Evolutionary conservation across 64 coral and sea anemone species (phyloP).

Genomic region (Exaiptasia diaphana): DNA sequence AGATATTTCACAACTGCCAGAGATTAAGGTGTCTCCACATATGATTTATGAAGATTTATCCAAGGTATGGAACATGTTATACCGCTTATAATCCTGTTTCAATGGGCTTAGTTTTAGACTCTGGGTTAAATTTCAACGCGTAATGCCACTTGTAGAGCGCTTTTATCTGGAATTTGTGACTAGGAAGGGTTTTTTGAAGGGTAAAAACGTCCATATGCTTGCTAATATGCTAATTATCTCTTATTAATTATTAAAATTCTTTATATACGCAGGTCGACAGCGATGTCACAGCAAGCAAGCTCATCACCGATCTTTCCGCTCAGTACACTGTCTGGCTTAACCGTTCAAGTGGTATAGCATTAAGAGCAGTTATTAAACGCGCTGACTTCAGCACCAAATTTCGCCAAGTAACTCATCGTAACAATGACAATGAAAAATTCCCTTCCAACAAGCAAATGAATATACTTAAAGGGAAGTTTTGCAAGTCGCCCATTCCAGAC

Average conservation of each 20-base stretch:
- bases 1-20: constrained; percentile 68
- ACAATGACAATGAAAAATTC: constrained; percentile 53
- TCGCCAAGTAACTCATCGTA: constrained; percentile 29
- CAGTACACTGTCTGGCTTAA: constrained; percentile 56
- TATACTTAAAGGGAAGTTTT: constrained; percentile 42
- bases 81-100: too few relatives aligned
- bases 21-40: constrained; percentile 60
- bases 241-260: too few relatives aligned
- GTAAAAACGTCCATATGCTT: too few relatives aligned
- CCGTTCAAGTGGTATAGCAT: constrained; percentile 50
- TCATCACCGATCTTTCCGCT: constrained; percentile 9
- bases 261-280: constrained; percentile 3
- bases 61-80: constrained; percentile 69
- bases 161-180: too few relatives aligned
- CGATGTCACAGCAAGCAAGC: not conserved
- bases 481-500: constrained; percentile 49
- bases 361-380: constrained; percentile 12
- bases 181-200: too few relatives aligned
- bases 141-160: too few relatives aligned
- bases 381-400: constrained; percentile 64
- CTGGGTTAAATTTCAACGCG: too few relatives aligned
- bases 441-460: not conserved
- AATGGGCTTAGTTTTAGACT: too few relatives aligned
- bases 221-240: too few relatives aligned
- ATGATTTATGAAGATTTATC: constrained; percentile 68